Evolutionary conservation across 2,888 invertebrate genomes (phyloP).

Genomic region (Ormyrus pomaceus): DNA sequence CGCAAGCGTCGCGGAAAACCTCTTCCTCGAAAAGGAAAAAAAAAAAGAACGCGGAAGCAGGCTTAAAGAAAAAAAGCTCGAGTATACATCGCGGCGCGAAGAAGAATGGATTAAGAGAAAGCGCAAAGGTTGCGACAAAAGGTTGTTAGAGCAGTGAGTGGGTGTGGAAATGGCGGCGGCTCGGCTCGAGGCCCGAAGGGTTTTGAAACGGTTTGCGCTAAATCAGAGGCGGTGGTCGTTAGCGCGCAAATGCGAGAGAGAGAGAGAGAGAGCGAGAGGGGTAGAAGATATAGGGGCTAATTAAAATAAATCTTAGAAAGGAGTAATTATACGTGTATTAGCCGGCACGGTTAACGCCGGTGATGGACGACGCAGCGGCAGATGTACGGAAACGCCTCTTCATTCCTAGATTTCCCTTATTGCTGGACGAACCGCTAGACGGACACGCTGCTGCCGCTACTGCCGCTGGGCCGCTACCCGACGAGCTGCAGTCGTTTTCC

Average conservation of each 20-base stretch:
- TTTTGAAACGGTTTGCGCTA: conserved; percentile 66
- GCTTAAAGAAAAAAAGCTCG: not conserved
- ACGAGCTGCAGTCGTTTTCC: conserved; percentile 21
- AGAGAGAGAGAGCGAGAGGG: conserved; percentile 26
- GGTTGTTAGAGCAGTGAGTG: conserved; percentile 16
- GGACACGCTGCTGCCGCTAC: not conserved
- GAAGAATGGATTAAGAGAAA: conserved; percentile 35
- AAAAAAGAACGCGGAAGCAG: not conserved
- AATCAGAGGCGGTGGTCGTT: conserved; percentile 72
- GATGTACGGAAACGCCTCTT: conserved; percentile 75
- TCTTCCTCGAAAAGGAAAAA: not conserved
- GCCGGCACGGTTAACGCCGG: conserved; percentile 66
- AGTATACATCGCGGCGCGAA: not conserved
- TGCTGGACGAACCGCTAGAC: conserved; percentile 66
- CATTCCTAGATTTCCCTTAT: conserved; percentile 75
- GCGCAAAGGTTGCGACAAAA: conserved; percentile 51
- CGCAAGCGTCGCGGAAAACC: no score
- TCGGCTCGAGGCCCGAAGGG: conserved; percentile 38
- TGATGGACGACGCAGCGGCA: conserved; percentile 75
- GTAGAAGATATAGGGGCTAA: conserved; percentile 74
- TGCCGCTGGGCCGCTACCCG: not conserved
- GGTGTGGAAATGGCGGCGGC: conserved; percentile 20
- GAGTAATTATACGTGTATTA: conserved; percentile 76
- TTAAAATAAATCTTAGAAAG: conserved; percentile 76
- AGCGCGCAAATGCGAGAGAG: conserved; percentile 58